Conservation (phyloP, 1,140 invertebrate genomes). For the Lethocerus indicus region DNA sequence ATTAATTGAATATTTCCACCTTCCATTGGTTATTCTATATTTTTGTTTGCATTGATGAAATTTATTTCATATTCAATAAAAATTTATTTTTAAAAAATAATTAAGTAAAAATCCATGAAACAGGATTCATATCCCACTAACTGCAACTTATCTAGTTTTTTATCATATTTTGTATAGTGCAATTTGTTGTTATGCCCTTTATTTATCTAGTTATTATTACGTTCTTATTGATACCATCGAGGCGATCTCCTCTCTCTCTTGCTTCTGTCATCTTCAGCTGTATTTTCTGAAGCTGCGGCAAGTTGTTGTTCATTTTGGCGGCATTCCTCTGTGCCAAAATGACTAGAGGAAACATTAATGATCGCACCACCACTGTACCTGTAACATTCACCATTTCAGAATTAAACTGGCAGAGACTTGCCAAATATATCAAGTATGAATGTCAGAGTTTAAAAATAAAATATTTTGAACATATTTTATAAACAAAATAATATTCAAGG, state of each 20-base stretch:
- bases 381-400: conserved; percentile 16
- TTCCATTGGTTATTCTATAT: too few relatives aligned
- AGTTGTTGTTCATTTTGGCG: conserved; percentile 57
- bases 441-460: not conserved
- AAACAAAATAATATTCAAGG: conserved; percentile 7
- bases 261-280: conserved; percentile 61
- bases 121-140: too few relatives aligned
- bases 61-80: too few relatives aligned
- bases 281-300: conserved; percentile 61
- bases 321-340: conserved; percentile 59
- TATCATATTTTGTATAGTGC: too few relatives aligned
- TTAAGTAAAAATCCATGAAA: too few relatives aligned
- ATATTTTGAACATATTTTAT: not conserved
- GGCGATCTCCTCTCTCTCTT: conserved; percentile 54
- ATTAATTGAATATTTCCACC: too few relatives aligned
- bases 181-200: too few relatives aligned
- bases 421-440: not conserved
- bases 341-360: conserved; percentile 65
- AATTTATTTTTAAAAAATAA: too few relatives aligned
- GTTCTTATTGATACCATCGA: conserved; percentile 36
- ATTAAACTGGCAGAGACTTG: not conserved
- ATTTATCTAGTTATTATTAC: not conserved
- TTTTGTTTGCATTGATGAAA: too few relatives aligned
- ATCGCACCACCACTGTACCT: conserved; percentile 60
- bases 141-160: too few relatives aligned